Evolutionary conservation across 2,113 vertebrate genomes (phyloP).

Genomic region (Trichomycterus rosablanca): DNA sequence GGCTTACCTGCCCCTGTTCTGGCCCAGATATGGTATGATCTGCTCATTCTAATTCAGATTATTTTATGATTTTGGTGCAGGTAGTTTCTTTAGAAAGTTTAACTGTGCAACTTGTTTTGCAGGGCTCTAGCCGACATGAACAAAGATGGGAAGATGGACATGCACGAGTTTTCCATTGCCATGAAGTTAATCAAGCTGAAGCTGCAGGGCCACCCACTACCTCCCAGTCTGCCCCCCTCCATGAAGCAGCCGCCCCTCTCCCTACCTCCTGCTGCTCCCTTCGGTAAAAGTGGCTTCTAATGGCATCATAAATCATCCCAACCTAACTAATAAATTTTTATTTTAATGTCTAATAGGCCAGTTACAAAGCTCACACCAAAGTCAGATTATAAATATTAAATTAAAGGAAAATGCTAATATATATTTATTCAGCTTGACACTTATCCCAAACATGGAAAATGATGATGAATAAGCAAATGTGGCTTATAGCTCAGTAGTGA

Average conservation of each 20-base stretch:
- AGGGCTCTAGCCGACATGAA: conserved; percentile 98
- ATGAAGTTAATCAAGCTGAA: conserved; percentile 99
- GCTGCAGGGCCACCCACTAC: conserved; percentile 91
- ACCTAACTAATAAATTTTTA: conserved; percentile 13
- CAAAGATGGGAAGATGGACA: conserved; percentile 94
- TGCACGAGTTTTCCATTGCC: conserved; percentile 94
- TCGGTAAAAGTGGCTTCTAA: conserved; percentile 70
- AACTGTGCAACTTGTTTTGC: conserved; percentile 2
- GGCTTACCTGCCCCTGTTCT: conserved; percentile 93
- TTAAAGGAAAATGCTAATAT: no score
- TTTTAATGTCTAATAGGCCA: background rate
- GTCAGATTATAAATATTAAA: no score
- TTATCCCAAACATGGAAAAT: no score
- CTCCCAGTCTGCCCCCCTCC: conserved; percentile 79
- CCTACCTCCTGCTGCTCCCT: conserved; percentile 72
- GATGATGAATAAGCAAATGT: no score
- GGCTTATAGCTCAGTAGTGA: no score
- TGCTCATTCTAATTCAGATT: background rate
- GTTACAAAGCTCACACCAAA: no score
- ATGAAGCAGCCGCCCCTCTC: conserved; percentile 86
- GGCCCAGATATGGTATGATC: conserved; percentile 93
- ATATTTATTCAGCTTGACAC: no score
- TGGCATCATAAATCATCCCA: conserved; percentile 1
- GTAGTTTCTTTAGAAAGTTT: no score
- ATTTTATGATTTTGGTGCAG: background rate